phyloP scores from a whole-genome alignment of 2,888 invertebrate genomes.

The Platerodrilus igneus region DNA sequence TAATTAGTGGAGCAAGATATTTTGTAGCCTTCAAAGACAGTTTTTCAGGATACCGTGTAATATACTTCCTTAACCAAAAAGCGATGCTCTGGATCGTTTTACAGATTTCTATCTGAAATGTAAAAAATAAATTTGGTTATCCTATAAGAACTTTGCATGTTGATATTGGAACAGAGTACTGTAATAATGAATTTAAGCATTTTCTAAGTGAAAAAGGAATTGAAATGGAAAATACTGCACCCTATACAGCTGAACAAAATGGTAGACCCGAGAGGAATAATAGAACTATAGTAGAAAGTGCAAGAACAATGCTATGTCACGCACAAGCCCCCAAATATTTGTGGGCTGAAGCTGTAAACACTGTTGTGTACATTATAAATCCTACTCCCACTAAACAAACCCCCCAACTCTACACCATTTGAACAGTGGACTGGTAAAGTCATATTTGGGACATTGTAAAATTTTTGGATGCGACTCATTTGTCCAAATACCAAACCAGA shows the following conservation, averaged over 20 bases:
- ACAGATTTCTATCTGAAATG: too few species aligned
- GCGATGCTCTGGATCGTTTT: too few species aligned
- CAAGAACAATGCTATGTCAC: slow-evolving; percentile 35
- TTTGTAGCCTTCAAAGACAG: slow-evolving; percentile 26
- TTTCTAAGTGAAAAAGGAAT: too few species aligned
- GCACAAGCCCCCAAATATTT: slow-evolving; percentile 29
- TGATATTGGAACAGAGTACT: too few species aligned
- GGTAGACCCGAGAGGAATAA: slow-evolving; percentile 36
- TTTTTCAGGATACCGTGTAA: slow-evolving; percentile 17
- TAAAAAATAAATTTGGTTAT: too few species aligned
- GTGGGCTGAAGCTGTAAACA: slow-evolving; percentile 41
- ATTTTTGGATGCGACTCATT: slow-evolving; percentile 28
- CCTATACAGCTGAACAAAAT: slow-evolving; percentile 35
- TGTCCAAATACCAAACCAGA: slow-evolving; percentile 19
- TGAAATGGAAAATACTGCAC: slow-evolving; percentile 27
- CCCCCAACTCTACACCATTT: slow-evolving; percentile 22
- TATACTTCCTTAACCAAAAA: slow-evolving; percentile 25
- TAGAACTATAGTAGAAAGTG: slow-evolving; percentile 37
- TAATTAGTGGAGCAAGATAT: slow-evolving; percentile 19
- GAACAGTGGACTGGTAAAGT: slow-evolving; percentile 28
- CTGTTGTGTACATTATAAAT: slow-evolving; percentile 37
- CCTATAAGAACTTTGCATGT: too few species aligned
- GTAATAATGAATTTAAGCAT: too few species aligned
- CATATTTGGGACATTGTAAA: slow-evolving; percentile 25
- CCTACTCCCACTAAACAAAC: slow-evolving; percentile 21